A percentile compares a stretch with the other conserved stretches of the same genome.
Evolutionary conservation across 2,888 invertebrate species (phyloP).

Genomic region (Mimachlamys varia): DNA sequence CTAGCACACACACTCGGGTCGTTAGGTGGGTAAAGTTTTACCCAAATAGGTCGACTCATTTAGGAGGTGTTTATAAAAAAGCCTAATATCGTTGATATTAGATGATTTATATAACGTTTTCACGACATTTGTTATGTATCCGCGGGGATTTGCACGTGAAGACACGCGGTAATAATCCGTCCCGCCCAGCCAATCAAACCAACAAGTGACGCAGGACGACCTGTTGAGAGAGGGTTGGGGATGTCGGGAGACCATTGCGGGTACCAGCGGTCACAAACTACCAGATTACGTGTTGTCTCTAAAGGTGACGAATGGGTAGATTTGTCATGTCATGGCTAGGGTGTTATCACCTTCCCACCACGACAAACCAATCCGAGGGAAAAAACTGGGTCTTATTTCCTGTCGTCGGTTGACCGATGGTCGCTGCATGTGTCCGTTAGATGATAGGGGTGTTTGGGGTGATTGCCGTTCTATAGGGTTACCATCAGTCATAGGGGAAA

Average conservation of each 20-base stretch:
- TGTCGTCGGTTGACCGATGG: constrained; percentile 25
- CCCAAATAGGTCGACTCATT: neutral
- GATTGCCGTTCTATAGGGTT: neutral
- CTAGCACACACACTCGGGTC: neutral
- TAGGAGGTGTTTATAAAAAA: neutral
- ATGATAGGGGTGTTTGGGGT: neutral
- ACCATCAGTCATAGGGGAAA: neutral
- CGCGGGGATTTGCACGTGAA: neutral
- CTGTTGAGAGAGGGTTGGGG: neutral
- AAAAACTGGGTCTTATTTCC: neutral
- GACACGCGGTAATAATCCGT: neutral
- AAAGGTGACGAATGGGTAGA: neutral
- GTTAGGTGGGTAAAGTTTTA: neutral
- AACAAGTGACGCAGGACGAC: neutral
- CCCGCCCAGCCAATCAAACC: neutral
- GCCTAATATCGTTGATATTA: neutral
- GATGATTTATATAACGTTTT: neutral
- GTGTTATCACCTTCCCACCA: neutral
- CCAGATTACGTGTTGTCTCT: neutral
- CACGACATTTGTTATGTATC: neutral
- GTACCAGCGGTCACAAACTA: neutral
- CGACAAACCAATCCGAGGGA: neutral
- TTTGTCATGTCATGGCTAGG: neutral
- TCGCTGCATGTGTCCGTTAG: neutral
- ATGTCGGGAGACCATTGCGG: too few species aligned